These are phyloP conservation scores for Gymnogyps californianus DNA, from an alignment of 2,113 vertebrate species.

Conservation along the genomic window DNA sequence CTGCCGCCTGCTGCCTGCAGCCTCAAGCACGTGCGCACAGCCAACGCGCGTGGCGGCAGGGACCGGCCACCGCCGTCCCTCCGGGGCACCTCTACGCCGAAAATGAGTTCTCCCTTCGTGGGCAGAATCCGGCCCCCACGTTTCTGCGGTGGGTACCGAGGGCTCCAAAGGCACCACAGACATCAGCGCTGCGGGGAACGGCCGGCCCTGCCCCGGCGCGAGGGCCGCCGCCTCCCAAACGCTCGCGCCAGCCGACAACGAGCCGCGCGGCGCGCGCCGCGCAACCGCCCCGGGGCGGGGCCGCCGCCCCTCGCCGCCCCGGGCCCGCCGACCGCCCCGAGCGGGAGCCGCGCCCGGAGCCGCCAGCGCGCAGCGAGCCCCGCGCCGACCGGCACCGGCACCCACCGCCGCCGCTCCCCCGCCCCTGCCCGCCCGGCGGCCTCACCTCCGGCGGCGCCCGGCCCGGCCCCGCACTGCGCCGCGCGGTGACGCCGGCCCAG, in stretches of 20 bases:
- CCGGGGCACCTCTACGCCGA: too few species aligned
- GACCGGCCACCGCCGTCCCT: rapidly evolving
- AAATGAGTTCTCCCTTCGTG: rapidly evolving
- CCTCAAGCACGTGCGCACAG: rapidly evolving
- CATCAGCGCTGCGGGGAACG: rapidly evolving
- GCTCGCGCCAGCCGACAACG: not conserved
- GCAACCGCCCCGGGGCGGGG: not conserved
- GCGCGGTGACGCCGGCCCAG: not conserved
- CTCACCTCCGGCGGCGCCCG: not conserved
- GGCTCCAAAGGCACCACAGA: rapidly evolving
- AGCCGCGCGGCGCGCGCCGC: not conserved
- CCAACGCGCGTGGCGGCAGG: rapidly evolving
- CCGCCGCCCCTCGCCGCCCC: too few species aligned
- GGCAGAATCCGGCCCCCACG: rapidly evolving
- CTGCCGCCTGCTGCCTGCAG: not conserved
- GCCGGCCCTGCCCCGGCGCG: not conserved
- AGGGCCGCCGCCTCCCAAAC: not conserved
- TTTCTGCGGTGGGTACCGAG: not conserved
- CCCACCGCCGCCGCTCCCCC: too few species aligned
- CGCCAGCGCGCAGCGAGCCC: not conserved
- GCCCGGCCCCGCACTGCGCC: not conserved
- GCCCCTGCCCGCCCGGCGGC: too few species aligned
- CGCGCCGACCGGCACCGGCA: not conserved
- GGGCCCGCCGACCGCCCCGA: not conserved
- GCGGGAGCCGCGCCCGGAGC: too few species aligned